A percentile compares a stretch with the other conserved stretches of the same genome.
phyloP scores from a whole-genome alignment of 2,888 invertebrate genomes.

The Tetropium fuscum region DNA sequence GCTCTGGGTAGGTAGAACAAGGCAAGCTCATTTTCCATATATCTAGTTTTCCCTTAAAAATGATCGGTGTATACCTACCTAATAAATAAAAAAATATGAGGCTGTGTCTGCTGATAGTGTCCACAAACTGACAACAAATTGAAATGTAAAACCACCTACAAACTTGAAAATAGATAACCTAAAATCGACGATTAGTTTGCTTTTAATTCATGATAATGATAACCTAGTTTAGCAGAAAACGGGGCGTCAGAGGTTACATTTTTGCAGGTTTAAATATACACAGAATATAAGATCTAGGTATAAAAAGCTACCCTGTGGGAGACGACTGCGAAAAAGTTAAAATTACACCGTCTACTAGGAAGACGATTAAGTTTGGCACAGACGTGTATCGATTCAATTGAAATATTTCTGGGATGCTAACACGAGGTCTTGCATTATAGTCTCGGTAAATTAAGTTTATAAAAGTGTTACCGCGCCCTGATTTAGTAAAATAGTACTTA shows the following conservation, averaged over 20 bases:
- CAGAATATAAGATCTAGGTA: not conserved
- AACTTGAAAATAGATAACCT: constrained; percentile 5
- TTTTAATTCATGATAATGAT: no score
- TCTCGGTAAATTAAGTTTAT: not conserved
- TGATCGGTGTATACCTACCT: no score
- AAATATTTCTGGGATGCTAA: not conserved
- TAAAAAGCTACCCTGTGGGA: not conserved
- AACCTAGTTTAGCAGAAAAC: no score
- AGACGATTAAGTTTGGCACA: constrained; percentile 1
- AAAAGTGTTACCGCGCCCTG: constrained; percentile 30
- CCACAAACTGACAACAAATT: not conserved
- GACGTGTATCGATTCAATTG: constrained; percentile 9
- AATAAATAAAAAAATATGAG: not conserved
- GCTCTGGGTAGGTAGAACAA: constrained; percentile 23
- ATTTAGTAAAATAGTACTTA: constrained; percentile 43
- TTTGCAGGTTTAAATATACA: not conserved
- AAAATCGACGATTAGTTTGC: no score
- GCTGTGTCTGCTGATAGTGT: not conserved
- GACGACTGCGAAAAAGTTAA: constrained; percentile 13
- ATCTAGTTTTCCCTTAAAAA: not conserved
- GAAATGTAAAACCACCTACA: not conserved
- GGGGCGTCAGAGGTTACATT: not conserved
- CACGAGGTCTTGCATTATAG: not conserved
- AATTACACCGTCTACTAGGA: not conserved
- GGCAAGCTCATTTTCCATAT: not conserved